These are phyloP conservation scores for Oreohelix idahoensis DNA, from an alignment of 1,140 invertebrate species.

Conservation along the genomic window DNA sequence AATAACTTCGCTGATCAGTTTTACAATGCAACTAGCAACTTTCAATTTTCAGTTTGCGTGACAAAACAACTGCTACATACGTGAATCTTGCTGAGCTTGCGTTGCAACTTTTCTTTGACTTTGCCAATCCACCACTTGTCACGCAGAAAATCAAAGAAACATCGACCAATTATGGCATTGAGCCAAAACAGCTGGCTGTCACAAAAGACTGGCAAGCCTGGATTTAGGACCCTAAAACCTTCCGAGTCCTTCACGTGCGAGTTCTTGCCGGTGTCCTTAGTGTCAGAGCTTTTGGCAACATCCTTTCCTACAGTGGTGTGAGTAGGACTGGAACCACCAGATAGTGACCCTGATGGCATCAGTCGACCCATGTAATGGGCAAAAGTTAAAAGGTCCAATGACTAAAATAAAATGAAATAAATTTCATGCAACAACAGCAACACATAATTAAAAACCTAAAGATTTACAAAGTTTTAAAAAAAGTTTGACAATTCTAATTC, in stretches of 20 bases:
- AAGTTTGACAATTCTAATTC: too few species aligned
- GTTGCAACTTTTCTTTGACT: conserved; percentile 83
- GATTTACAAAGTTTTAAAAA: too few species aligned
- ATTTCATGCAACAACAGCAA: neutral
- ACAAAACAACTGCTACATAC: conserved; percentile 68
- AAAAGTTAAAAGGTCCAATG: conserved; percentile 46
- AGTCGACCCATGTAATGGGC: conserved; percentile 64
- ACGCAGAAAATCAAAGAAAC: conserved; percentile 85
- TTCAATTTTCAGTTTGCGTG: neutral
- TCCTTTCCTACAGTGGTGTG: neutral
- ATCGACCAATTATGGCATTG: conserved; percentile 83
- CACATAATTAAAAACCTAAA: neutral
- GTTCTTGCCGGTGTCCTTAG: conserved; percentile 28
- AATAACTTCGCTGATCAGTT: too few species aligned
- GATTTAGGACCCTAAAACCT: neutral
- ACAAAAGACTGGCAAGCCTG: conserved; percentile 53
- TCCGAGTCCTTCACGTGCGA: conserved; percentile 30
- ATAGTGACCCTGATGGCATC: conserved; percentile 57
- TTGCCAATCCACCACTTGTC: conserved; percentile 78
- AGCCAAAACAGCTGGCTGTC: conserved; percentile 77
- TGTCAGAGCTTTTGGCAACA: conserved; percentile 24
- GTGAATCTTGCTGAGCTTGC: conserved; percentile 88
- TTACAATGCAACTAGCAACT: too few species aligned
- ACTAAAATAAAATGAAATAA: conserved; percentile 9
- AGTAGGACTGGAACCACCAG: conserved; percentile 37